Conservation (phyloP, 1,140 invertebrate species). For the Acromyrmex charruanus region DNA sequence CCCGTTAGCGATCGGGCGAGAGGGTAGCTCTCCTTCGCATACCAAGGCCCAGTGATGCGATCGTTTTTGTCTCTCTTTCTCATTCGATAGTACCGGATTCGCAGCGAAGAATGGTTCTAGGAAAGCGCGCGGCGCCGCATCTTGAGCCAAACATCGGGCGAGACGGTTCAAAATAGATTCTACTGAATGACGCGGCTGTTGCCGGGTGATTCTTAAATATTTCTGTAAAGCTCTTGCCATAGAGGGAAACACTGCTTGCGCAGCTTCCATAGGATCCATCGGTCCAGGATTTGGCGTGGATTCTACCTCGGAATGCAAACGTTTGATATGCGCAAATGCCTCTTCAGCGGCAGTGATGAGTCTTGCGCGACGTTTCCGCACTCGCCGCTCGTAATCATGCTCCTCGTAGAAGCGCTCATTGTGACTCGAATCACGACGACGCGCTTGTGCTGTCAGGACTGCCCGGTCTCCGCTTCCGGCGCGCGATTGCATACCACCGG, state of each 20-base stretch:
- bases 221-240: slow-evolving; percentile 98
- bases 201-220: slow-evolving; percentile 97
- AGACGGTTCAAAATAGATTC: slow-evolving; percentile 96
- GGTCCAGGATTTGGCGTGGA: slow-evolving; percentile 87
- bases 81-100: slow-evolving; percentile 92
- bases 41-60: slow-evolving; percentile 97
- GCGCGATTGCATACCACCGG: slow-evolving; percentile 90
- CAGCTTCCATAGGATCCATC: slow-evolving; percentile 97
- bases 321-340: slow-evolving; percentile 98
- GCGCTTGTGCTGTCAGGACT: slow-evolving; percentile 90
- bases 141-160: slow-evolving; percentile 95
- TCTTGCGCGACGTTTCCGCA: slow-evolving; percentile 95
- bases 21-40: slow-evolving; percentile 94
- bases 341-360: slow-evolving; percentile 97
- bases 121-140: slow-evolving; percentile 97
- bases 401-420: slow-evolving; percentile 99
- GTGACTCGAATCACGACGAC: slow-evolving; percentile 95
- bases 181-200: slow-evolving; percentile 97
- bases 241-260: slow-evolving; percentile 98
- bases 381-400: slow-evolving; percentile 97
- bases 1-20: slow-evolving; percentile 93
- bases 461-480: slow-evolving; percentile 89
- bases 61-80: slow-evolving; percentile 91
- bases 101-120: slow-evolving; percentile 95
- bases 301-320: slow-evolving; percentile 90